Conservation (phyloP, 2,797 vertebrate species). For the Anguilla obscura region DNA sequence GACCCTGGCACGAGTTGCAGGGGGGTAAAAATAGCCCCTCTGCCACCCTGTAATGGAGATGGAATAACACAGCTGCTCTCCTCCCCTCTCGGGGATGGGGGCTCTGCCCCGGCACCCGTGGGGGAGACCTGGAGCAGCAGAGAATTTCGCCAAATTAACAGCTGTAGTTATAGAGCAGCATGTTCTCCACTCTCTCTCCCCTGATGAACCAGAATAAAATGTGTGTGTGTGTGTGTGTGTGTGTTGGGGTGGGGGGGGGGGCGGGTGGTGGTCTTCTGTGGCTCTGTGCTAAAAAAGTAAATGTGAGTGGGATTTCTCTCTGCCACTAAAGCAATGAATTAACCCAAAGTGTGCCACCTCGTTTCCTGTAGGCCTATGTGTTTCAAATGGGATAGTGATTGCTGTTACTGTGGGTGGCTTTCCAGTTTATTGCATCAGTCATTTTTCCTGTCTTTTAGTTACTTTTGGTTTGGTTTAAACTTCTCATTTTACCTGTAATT, state of each 20-base stretch:
- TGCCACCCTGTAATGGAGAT: conserved; percentile 47
- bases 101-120: neutral
- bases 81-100: conserved; percentile 16
- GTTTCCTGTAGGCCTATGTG: too few relatives aligned
- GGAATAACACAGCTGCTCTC: conserved; percentile 54
- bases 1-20: conserved; percentile 40
- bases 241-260: neutral
- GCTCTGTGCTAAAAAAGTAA: neutral
- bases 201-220: neutral
- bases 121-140: neutral
- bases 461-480: too few relatives aligned
- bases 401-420: too few relatives aligned
- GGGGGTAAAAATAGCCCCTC: conserved; percentile 55
- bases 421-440: too few relatives aligned
- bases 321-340: too few relatives aligned
- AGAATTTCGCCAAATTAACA: neutral
- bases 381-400: too few relatives aligned
- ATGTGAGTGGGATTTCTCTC: too few relatives aligned
- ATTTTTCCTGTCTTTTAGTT: too few relatives aligned
- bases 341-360: too few relatives aligned
- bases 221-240: neutral
- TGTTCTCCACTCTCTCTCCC: neutral
- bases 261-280: neutral
- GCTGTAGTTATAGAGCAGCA: neutral
- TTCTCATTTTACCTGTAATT: neutral